Conservation (phyloP, 1,140 invertebrate genomes). For the Drosophila takahashii region DNA sequence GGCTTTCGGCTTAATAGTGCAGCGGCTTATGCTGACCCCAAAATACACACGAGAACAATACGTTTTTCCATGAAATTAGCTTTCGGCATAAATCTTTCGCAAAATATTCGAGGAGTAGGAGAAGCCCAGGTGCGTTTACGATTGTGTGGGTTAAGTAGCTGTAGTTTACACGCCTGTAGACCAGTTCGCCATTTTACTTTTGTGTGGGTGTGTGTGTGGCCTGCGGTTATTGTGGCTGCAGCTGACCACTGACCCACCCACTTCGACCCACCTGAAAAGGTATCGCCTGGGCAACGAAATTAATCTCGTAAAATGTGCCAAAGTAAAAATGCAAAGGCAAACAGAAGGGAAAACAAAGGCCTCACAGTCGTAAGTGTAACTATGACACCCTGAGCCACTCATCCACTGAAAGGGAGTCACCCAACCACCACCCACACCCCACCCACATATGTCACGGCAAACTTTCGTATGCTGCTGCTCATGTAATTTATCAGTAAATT, state of each 20-base stretch:
- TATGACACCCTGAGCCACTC: conserved; percentile 30
- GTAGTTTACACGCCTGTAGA: conserved; percentile 69
- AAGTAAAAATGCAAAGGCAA: conserved; percentile 65
- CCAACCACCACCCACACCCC: background rate
- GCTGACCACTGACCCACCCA: conserved; percentile 19
- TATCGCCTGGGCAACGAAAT: conserved; percentile 59
- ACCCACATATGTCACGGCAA: conserved; percentile 44
- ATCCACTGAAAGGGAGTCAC: background rate
- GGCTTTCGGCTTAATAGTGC: conserved; percentile 51
- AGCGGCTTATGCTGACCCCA: conserved; percentile 61
- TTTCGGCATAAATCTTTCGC: conserved; percentile 80
- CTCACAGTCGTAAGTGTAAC: conserved; percentile 17
- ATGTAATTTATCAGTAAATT: conserved; percentile 84
- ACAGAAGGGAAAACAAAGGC: conserved; percentile 12
- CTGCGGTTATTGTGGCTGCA: conserved; percentile 56
- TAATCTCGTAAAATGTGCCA: conserved; percentile 78
- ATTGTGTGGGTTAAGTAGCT: conserved; percentile 63
- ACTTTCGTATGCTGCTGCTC: conserved; percentile 59
- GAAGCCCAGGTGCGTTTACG: conserved; percentile 14
- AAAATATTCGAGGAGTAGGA: conserved; percentile 55
- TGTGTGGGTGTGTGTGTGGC: conserved; percentile 21
- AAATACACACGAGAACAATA: conserved; percentile 65
- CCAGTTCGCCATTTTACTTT: conserved; percentile 4
- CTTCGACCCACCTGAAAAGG: conserved; percentile 1
- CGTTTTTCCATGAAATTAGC: conserved; percentile 82